Evolutionary conservation across 2,888 invertebrate species (phyloP).

Genomic region (Lepidochrysops patricia): DNA sequence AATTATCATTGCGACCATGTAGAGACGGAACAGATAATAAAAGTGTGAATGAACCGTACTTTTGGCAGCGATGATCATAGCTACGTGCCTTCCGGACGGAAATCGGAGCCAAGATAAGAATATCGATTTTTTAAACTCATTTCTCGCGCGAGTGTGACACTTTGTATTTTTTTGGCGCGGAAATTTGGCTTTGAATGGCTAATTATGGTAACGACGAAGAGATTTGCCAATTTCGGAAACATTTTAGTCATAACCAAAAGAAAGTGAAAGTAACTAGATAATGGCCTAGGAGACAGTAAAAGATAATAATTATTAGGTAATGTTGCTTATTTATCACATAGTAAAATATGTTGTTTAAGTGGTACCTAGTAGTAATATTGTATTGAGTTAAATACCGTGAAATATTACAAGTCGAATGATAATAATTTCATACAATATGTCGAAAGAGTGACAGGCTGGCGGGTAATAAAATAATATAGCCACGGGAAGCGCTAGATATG

Average conservation of each 20-base stretch:
- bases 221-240: background rate
- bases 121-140: conserved; percentile 15
- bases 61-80: conserved; percentile 35
- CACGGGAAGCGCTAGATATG: conserved; percentile 13
- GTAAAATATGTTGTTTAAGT: too few relatives aligned
- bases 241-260: too few relatives aligned
- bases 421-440: background rate
- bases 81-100: conserved; percentile 36
- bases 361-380: too few relatives aligned
- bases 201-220: background rate
- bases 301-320: too few relatives aligned
- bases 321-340: too few relatives aligned
- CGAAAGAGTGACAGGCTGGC: background rate
- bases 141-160: background rate
- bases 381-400: background rate
- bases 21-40: background rate
- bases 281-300: too few relatives aligned
- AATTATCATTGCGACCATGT: background rate
- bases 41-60: conserved; percentile 33
- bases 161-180: background rate
- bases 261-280: too few relatives aligned
- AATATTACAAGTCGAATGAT: background rate
- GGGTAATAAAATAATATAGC: conserved; percentile 1
- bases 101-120: conserved; percentile 30
- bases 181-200: background rate